phyloP scores from a whole-genome alignment of 1,140 invertebrate genomes.

The Procambarus virginalis region DNA sequence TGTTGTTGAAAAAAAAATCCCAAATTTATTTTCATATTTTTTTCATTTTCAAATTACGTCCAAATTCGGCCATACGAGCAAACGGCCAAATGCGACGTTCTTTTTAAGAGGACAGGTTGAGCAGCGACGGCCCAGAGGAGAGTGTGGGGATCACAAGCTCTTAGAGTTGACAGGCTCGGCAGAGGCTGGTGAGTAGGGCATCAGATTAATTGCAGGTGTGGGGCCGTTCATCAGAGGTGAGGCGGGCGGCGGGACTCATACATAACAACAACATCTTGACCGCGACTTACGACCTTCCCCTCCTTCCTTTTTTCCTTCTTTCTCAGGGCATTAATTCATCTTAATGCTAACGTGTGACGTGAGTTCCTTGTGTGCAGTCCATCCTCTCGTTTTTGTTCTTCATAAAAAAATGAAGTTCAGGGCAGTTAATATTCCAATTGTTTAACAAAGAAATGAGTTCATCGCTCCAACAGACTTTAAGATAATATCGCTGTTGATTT shows the following conservation, averaged over 20 bases:
- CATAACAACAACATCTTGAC: slow-evolving; percentile 1
- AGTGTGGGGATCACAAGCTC: too few relatives aligned
- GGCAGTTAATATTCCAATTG: background rate
- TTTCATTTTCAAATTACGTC: too few relatives aligned
- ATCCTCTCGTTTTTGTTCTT: background rate
- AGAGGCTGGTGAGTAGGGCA: background rate
- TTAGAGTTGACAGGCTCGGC: background rate
- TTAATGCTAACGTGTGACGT: background rate
- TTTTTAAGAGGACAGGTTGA: too few relatives aligned
- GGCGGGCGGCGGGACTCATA: background rate
- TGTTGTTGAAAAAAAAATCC: too few relatives aligned
- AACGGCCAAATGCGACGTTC: too few relatives aligned
- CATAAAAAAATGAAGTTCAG: background rate
- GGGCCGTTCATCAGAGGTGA: background rate
- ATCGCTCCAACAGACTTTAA: background rate
- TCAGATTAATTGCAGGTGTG: background rate
- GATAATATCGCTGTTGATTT: background rate
- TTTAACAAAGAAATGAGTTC: background rate
- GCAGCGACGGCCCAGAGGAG: too few relatives aligned
- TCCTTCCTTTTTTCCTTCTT: background rate
- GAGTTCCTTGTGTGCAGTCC: background rate
- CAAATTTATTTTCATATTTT: too few relatives aligned
- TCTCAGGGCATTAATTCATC: slow-evolving; percentile 10
- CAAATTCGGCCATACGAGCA: too few relatives aligned
- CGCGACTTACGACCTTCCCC: background rate